phyloP scores from a whole-genome alignment of 2,888 invertebrate genomes.

The Empis livida region DNA sequence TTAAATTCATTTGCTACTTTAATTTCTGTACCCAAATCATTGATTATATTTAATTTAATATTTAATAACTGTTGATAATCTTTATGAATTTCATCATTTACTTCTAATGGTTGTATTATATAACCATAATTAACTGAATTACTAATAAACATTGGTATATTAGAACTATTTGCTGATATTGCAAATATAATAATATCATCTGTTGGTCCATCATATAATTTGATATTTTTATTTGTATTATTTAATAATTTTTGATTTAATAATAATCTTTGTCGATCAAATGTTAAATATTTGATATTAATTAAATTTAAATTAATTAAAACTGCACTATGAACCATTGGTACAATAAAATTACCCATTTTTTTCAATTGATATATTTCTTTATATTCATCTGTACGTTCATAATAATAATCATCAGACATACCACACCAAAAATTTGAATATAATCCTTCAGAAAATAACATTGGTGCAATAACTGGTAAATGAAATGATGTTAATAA shows the following conservation, averaged over 20 bases:
- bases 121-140: conserved; percentile 76
- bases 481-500: conserved; percentile 47
- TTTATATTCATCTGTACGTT: conserved; percentile 71
- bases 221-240: conserved; percentile 6
- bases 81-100: conserved; percentile 44
- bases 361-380: conserved; percentile 57
- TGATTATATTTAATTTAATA: conserved; percentile 60
- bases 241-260: conserved; percentile 16
- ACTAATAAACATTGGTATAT: conserved; percentile 56
- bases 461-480: conserved; percentile 69
- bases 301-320: conserved; percentile 56
- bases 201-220: conserved; percentile 58
- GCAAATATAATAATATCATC: conserved; percentile 94
- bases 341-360: conserved; percentile 67
- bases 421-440: conserved; percentile 97
- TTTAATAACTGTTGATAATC: conserved; percentile 64
- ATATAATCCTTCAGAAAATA: conserved; percentile 74
- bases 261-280: conserved; percentile 37
- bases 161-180: conserved; percentile 56
- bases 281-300: conserved; percentile 55
- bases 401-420: conserved; percentile 70
- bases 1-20: conserved; percentile 35
- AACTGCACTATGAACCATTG: conserved; percentile 85
- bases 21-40: conserved; percentile 39
- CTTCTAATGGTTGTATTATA: conserved; percentile 66